These are phyloP conservation scores for Micoletzkya japonica DNA, from an alignment of 2,888 invertebrate species.

Conservation along the genomic window DNA sequence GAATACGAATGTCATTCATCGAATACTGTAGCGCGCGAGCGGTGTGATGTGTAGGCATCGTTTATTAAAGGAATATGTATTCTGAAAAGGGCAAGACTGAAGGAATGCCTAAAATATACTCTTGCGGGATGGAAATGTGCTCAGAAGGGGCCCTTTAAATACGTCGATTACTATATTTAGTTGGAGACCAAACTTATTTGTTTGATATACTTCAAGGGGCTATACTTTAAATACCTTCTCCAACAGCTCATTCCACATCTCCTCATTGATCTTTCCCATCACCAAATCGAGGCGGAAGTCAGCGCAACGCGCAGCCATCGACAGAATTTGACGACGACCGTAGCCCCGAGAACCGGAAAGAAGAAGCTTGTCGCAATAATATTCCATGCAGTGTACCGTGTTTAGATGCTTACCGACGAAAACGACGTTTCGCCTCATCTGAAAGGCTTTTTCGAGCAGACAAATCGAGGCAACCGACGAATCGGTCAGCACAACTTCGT, in stretches of 20 bases:
- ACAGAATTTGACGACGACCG: slow-evolving; percentile 13
- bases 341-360: slow-evolving; percentile 13
- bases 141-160: too few species aligned
- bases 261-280: not conserved
- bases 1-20: too few species aligned
- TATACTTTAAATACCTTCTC: slow-evolving; percentile 9
- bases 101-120: too few species aligned
- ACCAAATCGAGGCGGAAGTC: not conserved
- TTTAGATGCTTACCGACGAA: slow-evolving; percentile 9
- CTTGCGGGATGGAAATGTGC: too few species aligned
- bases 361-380: not conserved
- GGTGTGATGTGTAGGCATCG: too few species aligned
- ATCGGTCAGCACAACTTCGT: slow-evolving; percentile 17
- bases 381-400: not conserved
- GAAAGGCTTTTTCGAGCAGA: slow-evolving; percentile 24
- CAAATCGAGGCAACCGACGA: slow-evolving; percentile 6
- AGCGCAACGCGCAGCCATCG: slow-evolving; percentile 12
- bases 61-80: too few species aligned
- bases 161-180: too few species aligned
- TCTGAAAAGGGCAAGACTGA: too few species aligned
- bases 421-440: not conserved
- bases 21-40: too few species aligned
- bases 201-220: too few species aligned
- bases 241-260: slow-evolving; percentile 18
- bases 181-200: too few species aligned